Conservation (phyloP, 2,113 vertebrate species). For the Chaetura pelagica region DNA sequence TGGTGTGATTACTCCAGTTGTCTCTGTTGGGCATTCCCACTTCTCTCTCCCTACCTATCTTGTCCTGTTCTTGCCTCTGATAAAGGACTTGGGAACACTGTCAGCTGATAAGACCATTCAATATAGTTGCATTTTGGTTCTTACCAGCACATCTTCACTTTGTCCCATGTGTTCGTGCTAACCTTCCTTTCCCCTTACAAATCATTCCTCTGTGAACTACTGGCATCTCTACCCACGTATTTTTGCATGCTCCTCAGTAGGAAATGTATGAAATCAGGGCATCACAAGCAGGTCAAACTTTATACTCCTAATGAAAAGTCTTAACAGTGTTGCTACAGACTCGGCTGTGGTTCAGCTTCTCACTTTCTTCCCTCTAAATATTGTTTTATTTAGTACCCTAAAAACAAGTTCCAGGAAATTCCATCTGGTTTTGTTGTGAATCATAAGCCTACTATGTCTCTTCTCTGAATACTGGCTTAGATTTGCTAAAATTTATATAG, state of each 20-base stretch:
- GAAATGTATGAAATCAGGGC: not conserved
- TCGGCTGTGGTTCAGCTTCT: not conserved
- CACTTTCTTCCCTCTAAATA: not conserved
- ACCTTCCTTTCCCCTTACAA: constrained; percentile 32
- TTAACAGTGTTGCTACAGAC: not conserved
- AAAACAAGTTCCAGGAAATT: constrained; percentile 29
- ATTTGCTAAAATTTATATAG: not conserved
- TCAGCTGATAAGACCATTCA: not conserved
- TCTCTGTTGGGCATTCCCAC: not conserved
- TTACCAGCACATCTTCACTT: constrained; percentile 20
- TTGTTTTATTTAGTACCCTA: not conserved
- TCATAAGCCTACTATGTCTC: constrained; percentile 9
- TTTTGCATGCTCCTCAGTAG: not conserved
- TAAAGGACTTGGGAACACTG: not conserved
- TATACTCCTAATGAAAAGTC: not conserved
- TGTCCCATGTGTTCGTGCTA: not conserved
- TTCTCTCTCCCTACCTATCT: not conserved
- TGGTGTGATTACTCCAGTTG: not conserved
- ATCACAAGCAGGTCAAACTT: not conserved
- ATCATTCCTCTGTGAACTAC: not conserved
- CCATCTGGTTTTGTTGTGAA: constrained; percentile 20
- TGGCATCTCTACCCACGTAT: not conserved
- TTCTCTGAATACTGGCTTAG: not conserved
- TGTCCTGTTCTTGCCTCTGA: not conserved
- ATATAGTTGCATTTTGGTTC: not conserved